Evolutionary conservation across 2,797 vertebrate species (phyloP).

Genomic region (Acanthurus tractus): DNA sequence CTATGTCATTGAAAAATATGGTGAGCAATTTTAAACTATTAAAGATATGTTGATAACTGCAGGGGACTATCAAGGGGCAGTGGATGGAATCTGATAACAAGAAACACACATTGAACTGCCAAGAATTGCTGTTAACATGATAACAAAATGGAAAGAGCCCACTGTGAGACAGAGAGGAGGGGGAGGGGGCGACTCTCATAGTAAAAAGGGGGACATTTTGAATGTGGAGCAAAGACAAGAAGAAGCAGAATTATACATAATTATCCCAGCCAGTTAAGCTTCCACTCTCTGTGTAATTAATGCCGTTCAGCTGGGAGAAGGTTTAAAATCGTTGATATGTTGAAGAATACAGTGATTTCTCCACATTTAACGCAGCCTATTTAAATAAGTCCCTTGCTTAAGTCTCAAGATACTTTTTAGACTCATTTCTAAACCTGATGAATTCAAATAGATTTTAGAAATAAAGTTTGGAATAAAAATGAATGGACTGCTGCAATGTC

Average conservation of each 20-base stretch:
- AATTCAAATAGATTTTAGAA: slow-evolving; percentile 26
- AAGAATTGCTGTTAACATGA: slow-evolving; percentile 67
- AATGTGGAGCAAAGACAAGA: slow-evolving; percentile 61
- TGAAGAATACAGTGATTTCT: slow-evolving; percentile 50
- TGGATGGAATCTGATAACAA: slow-evolving; percentile 42
- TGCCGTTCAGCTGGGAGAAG: slow-evolving; percentile 54
- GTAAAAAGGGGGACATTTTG: slow-evolving; percentile 48
- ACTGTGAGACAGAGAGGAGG: slow-evolving; percentile 38
- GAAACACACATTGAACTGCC: slow-evolving; percentile 44
- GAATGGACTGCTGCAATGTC: slow-evolving; percentile 12
- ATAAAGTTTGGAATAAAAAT: slow-evolving; percentile 20
- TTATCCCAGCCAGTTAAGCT: slow-evolving; percentile 70
- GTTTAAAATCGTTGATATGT: slow-evolving; percentile 51
- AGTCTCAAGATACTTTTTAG: background rate
- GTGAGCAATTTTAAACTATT: background rate
- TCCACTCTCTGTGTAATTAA: slow-evolving; percentile 76
- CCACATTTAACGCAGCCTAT: slow-evolving; percentile 41
- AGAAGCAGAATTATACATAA: slow-evolving; percentile 73
- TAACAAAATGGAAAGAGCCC: slow-evolving; percentile 66
- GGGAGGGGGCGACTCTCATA: slow-evolving; percentile 19
- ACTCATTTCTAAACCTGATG: background rate
- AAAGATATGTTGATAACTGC: slow-evolving; percentile 2
- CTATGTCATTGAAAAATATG: background rate
- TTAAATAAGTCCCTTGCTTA: slow-evolving; percentile 40
- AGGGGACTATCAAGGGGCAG: background rate